A percentile compares a stretch with the other conserved stretches of the same genome.
phyloP scores from a whole-genome alignment of 2,113 vertebrate genomes.

The Chamaetylas fuelleborni region DNA sequence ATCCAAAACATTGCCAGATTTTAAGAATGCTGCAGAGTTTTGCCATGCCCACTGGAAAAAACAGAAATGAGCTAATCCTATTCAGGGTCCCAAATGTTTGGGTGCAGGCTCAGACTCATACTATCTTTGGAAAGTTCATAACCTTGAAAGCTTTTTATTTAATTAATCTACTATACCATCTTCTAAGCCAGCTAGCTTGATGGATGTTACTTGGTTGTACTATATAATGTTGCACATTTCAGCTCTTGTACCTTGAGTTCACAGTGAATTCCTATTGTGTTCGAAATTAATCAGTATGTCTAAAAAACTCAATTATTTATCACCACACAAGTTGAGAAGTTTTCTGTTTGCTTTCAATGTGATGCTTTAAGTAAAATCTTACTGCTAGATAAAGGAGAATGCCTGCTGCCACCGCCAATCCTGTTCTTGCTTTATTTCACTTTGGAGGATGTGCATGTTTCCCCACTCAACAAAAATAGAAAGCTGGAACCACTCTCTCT shows the following conservation, averaged over 20 bases:
- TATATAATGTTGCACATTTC: not conserved
- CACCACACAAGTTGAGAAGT: not conserved
- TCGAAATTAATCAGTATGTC: not conserved
- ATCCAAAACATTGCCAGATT: not conserved
- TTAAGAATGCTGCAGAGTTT: not conserved
- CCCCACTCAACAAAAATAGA: not conserved
- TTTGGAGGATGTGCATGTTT: not conserved
- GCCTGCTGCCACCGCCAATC: not conserved
- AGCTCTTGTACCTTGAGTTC: not conserved
- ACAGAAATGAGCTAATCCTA: not conserved
- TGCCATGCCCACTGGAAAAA: not conserved
- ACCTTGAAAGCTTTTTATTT: constrained; percentile 11
- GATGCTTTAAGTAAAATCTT: not conserved
- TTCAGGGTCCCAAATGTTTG: not conserved
- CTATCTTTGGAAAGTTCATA: not conserved
- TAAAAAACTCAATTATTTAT: not conserved
- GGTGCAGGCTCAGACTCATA: not conserved
- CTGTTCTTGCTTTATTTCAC: not conserved
- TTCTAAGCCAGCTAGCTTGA: not conserved
- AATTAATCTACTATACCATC: not conserved
- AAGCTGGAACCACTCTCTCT: not conserved
- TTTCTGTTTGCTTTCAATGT: not conserved
- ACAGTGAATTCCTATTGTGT: not conserved
- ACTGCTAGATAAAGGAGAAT: not conserved
- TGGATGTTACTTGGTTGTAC: not conserved